These are phyloP conservation scores for Eubasilissa regina DNA, from an alignment of 1,140 invertebrate genomes.

Conservation along the genomic window DNA sequence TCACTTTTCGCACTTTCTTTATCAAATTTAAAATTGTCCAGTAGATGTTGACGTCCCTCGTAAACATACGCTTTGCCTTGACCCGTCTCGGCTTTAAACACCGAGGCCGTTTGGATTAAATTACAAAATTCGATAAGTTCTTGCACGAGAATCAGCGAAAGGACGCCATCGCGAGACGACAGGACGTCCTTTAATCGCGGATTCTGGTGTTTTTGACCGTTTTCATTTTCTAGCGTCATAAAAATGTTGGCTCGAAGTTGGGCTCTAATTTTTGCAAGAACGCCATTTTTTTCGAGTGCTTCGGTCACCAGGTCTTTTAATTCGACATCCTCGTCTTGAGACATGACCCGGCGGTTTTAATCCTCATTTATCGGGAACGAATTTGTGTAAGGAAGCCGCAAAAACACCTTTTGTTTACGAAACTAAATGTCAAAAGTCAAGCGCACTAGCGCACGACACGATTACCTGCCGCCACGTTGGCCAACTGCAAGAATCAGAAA, in stretches of 20 bases:
- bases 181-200: slow-evolving; percentile 66
- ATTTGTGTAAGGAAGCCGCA: not conserved
- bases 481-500: not conserved
- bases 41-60: slow-evolving; percentile 60
- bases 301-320: slow-evolving; percentile 70
- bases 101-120: slow-evolving; percentile 70
- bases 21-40: slow-evolving; percentile 46
- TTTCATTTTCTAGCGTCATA: slow-evolving; percentile 70
- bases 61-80: slow-evolving; percentile 68
- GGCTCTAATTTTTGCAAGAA: slow-evolving; percentile 70
- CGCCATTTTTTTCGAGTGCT: slow-evolving; percentile 71
- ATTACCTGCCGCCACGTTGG: not conserved
- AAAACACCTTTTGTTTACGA: slow-evolving; percentile 42
- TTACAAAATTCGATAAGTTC: slow-evolving; percentile 71
- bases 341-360: slow-evolving; percentile 61
- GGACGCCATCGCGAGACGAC: slow-evolving; percentile 66
- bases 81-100: slow-evolving; percentile 70
- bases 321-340: slow-evolving; percentile 70
- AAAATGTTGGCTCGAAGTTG: slow-evolving; percentile 70
- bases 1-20: slow-evolving; percentile 33
- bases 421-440: slow-evolving; percentile 48
- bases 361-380: slow-evolving; percentile 3
- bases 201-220: slow-evolving; percentile 68
- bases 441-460: slow-evolving; percentile 31
- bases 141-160: slow-evolving; percentile 67